These are phyloP conservation scores for Eledona agricola DNA, from an alignment of 2,888 invertebrate species.

Conservation along the genomic window DNA sequence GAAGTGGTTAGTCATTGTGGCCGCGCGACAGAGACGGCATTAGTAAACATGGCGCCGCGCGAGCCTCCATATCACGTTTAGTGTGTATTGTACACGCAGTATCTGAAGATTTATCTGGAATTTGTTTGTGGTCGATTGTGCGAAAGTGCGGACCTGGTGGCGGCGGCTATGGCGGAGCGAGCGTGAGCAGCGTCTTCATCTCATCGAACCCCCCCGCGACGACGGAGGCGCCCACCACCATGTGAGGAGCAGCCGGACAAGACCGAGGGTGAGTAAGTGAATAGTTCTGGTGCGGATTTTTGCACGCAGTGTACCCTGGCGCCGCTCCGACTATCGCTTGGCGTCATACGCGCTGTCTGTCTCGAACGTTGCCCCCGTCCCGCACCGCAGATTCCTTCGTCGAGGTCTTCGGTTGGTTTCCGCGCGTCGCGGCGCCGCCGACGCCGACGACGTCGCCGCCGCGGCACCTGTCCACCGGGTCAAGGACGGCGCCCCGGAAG, in stretches of 20 bases:
- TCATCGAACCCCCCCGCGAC: conserved; percentile 4
- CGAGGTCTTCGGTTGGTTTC: no score
- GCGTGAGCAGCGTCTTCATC: conserved; percentile 29
- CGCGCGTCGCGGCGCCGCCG: neutral
- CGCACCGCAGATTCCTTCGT: conserved; percentile 51
- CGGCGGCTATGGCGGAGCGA: conserved; percentile 46
- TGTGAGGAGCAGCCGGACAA: conserved; percentile 40
- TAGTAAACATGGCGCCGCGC: conserved; percentile 64
- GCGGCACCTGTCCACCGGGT: no score
- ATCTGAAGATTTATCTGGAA: conserved; percentile 53
- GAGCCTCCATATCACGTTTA: conserved; percentile 63
- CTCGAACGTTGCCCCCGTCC: conserved; percentile 57
- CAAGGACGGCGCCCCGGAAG: conserved; percentile 14
- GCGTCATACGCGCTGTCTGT: conserved; percentile 63
- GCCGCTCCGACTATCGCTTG: conserved; percentile 63
- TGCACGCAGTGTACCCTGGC: conserved; percentile 63
- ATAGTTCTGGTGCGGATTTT: conserved; percentile 48
- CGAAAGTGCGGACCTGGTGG: conserved; percentile 33
- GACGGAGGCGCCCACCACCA: conserved; percentile 15
- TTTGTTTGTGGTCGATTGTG: conserved; percentile 50
- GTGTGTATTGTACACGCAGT: conserved; percentile 59
- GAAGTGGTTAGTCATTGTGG: conserved; percentile 50
- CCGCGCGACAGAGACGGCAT: conserved; percentile 55
- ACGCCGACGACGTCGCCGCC: no score
- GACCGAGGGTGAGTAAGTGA: conserved; percentile 45